phyloP scores from a whole-genome alignment of 2,113 vertebrate genomes.

The Cnemophilus loriae region DNA sequence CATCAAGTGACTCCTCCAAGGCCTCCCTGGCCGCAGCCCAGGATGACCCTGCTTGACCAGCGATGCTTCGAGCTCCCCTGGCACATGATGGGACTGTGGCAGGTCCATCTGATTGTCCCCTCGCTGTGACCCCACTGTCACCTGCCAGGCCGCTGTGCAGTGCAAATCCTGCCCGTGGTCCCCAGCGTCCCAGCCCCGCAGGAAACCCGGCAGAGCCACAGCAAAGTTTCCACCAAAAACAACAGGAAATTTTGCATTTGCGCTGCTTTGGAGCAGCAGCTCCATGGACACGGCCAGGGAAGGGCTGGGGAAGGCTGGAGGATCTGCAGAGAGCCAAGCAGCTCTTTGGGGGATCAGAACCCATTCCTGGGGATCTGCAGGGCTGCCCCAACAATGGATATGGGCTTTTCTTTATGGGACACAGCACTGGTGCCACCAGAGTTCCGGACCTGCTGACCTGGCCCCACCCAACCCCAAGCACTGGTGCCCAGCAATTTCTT shows the following conservation, averaged over 20 bases:
- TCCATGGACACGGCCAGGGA: not conserved
- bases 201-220: not conserved
- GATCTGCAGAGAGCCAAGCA: fast-evolving
- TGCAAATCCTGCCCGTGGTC: not conserved
- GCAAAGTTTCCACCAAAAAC: not conserved
- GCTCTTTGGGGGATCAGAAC: not conserved
- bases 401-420: not conserved
- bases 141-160: fast-evolving
- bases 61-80: fast-evolving
- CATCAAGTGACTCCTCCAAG: not conserved
- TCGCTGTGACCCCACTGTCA: fast-evolving
- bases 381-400: not conserved
- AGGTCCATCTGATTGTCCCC: fast-evolving
- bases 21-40: fast-evolving
- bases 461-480: fast-evolving
- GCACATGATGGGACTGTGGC: fast-evolving
- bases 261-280: not conserved
- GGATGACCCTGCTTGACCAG: not conserved
- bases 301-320: not conserved
- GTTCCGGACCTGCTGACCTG: not conserved
- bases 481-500: not conserved
- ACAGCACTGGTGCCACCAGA: not conserved
- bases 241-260: not conserved
- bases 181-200: not conserved
- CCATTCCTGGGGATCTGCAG: not conserved